phyloP scores from a whole-genome alignment of 1,140 invertebrate species.

The Drosophila jambulina region DNA sequence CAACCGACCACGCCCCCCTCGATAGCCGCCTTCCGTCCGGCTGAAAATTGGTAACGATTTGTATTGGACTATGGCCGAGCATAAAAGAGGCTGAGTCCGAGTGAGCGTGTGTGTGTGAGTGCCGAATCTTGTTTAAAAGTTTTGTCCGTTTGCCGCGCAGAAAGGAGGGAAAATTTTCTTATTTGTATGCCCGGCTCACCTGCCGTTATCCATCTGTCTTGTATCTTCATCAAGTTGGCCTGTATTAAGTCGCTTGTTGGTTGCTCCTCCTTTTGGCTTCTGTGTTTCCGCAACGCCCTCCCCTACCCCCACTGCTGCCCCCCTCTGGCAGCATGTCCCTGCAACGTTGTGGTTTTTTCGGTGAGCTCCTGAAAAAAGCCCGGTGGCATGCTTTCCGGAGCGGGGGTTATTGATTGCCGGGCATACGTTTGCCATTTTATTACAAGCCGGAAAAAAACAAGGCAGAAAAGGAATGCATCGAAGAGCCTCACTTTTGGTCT shows the following conservation, averaged over 20 bases:
- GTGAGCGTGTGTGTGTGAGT: constrained; percentile 20
- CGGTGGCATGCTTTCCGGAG: constrained; percentile 53
- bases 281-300: constrained; percentile 1
- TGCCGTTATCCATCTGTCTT: constrained; percentile 80
- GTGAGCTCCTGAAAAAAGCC: constrained; percentile 31
- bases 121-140: constrained; percentile 64
- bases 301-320: background rate
- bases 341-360: constrained; percentile 55
- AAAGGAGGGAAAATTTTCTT: constrained; percentile 65
- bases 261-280: constrained; percentile 11
- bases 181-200: constrained; percentile 78
- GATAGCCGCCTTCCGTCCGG: constrained; percentile 35
- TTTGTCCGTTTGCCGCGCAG: constrained; percentile 47
- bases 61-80: constrained; percentile 67
- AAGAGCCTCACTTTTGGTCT: constrained; percentile 39
- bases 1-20: constrained; percentile 28
- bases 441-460: constrained; percentile 56
- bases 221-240: constrained; percentile 80
- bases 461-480: constrained; percentile 6
- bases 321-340: constrained; percentile 28
- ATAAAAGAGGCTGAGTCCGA: constrained; percentile 64
- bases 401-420: constrained; percentile 74
- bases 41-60: constrained; percentile 83
- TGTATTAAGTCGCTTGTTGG: constrained; percentile 79
- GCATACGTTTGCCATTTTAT: constrained; percentile 81